Evolutionary conservation across 2,888 invertebrate genomes (phyloP).

Genomic region (Leistus spinibarbis): DNA sequence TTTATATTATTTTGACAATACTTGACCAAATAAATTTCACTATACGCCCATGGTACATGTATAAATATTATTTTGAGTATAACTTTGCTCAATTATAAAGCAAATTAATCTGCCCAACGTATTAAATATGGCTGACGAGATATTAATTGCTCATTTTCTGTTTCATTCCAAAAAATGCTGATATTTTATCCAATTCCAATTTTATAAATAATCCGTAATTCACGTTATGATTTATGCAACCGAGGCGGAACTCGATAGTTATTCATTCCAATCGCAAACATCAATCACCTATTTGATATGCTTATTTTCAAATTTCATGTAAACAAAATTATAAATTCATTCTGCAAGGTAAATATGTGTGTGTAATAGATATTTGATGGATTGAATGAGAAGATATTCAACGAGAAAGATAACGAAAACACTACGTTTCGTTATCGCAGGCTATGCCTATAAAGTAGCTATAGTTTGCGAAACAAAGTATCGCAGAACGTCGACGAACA

Average conservation of each 20-base stretch:
- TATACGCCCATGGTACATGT: no score
- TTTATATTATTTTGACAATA: no score
- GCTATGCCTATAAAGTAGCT: conserved; percentile 25
- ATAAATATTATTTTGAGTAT: no score
- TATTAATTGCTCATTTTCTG: no score
- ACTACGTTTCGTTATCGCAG: conserved; percentile 16
- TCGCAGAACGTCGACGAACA: neutral
- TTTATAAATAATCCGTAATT: neutral
- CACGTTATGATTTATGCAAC: neutral
- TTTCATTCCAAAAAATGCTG: neutral
- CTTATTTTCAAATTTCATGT: neutral
- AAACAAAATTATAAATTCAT: neutral
- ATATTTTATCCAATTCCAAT: neutral
- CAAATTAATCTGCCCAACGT: no score
- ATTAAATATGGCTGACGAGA: no score
- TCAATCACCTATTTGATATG: neutral
- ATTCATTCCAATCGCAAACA: neutral
- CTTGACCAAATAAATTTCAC: no score
- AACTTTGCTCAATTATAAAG: no score
- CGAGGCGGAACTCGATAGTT: neutral
- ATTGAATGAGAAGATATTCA: neutral
- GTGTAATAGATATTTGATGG: neutral
- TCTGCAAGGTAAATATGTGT: neutral
- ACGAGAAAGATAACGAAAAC: conserved; percentile 3
- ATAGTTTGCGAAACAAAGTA: conserved; percentile 24